Evolutionary conservation across 1,140 invertebrate species (phyloP).

Genomic region (Brachionus paranguensis): DNA sequence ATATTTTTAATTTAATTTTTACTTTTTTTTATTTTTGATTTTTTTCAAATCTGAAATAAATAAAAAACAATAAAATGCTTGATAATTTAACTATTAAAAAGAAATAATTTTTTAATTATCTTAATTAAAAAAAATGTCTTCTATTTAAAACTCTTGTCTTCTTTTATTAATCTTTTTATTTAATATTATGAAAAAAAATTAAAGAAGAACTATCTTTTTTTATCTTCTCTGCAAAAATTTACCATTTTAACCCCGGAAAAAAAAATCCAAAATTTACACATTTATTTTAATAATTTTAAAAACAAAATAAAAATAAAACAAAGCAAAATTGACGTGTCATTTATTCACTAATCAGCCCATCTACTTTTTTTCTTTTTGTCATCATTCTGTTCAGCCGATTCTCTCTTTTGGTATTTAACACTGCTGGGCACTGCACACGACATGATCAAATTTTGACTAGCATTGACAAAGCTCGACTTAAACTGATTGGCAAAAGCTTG

Average conservation of each 20-base stretch:
- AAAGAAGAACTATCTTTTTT: too few relatives aligned
- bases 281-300: not conserved
- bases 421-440: not conserved
- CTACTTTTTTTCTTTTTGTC: not conserved
- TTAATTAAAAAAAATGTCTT: too few relatives aligned
- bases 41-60: too few relatives aligned
- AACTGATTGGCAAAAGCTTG: conserved; percentile 29
- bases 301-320: not conserved
- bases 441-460: not conserved
- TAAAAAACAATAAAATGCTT: too few relatives aligned
- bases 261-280: not conserved
- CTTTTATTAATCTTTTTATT: too few relatives aligned
- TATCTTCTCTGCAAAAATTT: not conserved
- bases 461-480: conserved; percentile 33
- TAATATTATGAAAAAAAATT: too few relatives aligned
- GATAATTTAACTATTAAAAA: too few relatives aligned
- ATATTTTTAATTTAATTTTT: too few relatives aligned
- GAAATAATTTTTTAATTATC: too few relatives aligned
- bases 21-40: too few relatives aligned
- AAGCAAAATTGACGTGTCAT: not conserved
- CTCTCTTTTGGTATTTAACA: not conserved
- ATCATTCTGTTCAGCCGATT: not conserved
- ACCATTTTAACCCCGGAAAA: not conserved
- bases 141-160: too few relatives aligned
- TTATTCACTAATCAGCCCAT: not conserved